Evolutionary conservation across 2,888 invertebrate genomes (phyloP).

Genomic region (Sinodicranocentrus sp.): DNA sequence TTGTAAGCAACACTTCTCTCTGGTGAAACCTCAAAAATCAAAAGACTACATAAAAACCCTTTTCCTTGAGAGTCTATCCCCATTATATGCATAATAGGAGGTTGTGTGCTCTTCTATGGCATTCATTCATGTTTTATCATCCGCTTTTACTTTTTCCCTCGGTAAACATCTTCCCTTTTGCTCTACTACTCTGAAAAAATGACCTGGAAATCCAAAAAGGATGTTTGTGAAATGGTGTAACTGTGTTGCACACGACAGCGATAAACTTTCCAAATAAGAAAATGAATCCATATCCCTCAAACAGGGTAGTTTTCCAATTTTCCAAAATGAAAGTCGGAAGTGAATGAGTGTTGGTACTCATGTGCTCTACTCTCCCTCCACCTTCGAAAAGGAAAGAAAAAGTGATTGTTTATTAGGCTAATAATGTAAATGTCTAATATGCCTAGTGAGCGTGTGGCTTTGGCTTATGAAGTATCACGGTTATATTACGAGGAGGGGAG

Average conservation of each 20-base stretch:
- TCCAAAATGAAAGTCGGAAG: constrained; percentile 54
- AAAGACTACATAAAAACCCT: neutral
- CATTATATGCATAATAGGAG: neutral
- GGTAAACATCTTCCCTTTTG: constrained; percentile 43
- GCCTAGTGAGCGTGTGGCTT: neutral
- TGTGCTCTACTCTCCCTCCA: too few relatives aligned
- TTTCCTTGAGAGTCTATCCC: neutral
- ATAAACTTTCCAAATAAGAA: constrained; percentile 37
- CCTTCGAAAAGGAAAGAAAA: constrained; percentile 15
- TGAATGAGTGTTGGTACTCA: neutral
- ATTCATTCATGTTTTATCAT: neutral
- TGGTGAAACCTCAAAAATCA: constrained; percentile 25
- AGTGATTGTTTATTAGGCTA: constrained; percentile 45
- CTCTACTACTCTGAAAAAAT: constrained; percentile 38
- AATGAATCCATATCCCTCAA: constrained; percentile 4
- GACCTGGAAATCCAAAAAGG: constrained; percentile 58
- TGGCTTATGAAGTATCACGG: neutral
- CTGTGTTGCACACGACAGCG: constrained; percentile 21
- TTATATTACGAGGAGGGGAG: neutral
- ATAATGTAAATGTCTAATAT: constrained; percentile 9
- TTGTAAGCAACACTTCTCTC: too few relatives aligned
- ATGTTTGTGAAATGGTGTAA: constrained; percentile 27
- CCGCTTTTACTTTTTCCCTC: neutral
- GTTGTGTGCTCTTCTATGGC: constrained; percentile 1
- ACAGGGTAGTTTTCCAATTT: constrained; percentile 37